These are phyloP conservation scores for Orchestia grillus DNA, from an alignment of 1,140 invertebrate species.

Conservation along the genomic window DNA sequence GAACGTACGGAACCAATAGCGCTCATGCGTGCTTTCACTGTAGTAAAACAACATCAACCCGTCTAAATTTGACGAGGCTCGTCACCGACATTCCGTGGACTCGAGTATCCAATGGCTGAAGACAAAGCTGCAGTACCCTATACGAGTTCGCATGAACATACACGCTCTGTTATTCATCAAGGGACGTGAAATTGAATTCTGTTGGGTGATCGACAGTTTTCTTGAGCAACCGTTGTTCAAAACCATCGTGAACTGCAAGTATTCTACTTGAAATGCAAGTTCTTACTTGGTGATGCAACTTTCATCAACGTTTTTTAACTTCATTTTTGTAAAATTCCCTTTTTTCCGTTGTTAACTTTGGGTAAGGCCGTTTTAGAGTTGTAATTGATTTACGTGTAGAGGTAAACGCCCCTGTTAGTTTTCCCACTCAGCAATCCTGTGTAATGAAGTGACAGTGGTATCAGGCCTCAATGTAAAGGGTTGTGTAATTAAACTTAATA, in stretches of 20 bases:
- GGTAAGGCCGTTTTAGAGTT: too few species aligned
- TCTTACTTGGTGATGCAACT: too few species aligned
- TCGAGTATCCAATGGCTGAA: neutral
- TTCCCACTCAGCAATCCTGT: too few species aligned
- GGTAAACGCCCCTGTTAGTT: too few species aligned
- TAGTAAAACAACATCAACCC: neutral
- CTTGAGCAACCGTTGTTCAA: neutral
- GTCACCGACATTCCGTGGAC: neutral
- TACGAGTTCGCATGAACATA: neutral
- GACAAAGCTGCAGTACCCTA: neutral
- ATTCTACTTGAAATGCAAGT: too few species aligned
- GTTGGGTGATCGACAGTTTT: neutral
- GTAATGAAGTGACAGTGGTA: too few species aligned
- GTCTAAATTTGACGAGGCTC: neutral
- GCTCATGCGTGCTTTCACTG: neutral
- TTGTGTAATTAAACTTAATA: too few species aligned
- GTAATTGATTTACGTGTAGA: too few species aligned
- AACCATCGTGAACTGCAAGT: neutral
- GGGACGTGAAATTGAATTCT: neutral
- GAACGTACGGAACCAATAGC: neutral
- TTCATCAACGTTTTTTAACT: too few species aligned
- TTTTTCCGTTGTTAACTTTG: too few species aligned
- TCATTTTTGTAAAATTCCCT: too few species aligned
- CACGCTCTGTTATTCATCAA: neutral
- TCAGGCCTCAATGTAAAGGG: too few species aligned